Evolutionary conservation across 1,140 invertebrate genomes (phyloP), one percentile per base, ranked within the genome.

Genomic region (Ostrea edulis): DNA sequence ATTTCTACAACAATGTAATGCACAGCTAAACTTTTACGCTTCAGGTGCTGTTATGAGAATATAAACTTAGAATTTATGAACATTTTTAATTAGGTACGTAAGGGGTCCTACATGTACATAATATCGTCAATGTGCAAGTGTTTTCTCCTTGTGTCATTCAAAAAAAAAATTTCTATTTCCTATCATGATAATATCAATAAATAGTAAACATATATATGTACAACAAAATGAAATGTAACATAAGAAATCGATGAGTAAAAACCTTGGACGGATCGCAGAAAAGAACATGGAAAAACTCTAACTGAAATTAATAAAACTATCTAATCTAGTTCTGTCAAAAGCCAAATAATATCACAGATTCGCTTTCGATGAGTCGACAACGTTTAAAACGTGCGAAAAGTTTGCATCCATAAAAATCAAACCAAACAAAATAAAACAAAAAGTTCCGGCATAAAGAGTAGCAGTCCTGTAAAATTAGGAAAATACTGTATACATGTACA

Each of bases 331-430:
- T 62, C 7, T 62, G 7, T 62, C 17, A n/a, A 62, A 44, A 29
- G 68, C 68, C 25, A 77, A 77, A 77, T 77, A 77, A 77, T 77
- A 77, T 77, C 68, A 77, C 68, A 77, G 68, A 77, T 77, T 77
- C 29, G 68, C 68, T 77, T 77, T 77, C 5, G 68, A 77, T 77
- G 68, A 77, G 68, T 29, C 68, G 29, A 77, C 68, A 77, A 29
- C 68, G 25, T 77, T 77, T 9, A 25, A 35, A 29, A 29, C 29
- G 68, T 29, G 12, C 29, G 68, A 77, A 77, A 25, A 29, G 14
- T 5, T n/a, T 62, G n/a, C n/a, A 20, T 20, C 17, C 17, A 62
- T 62, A 62, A 62, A 62, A 62, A 20, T 20, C 54, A 55, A 55
- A 55, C 54, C 0, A 12, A 9, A 55, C 1, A 55, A 55, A 55